Evolutionary conservation across 1,140 invertebrate genomes (phyloP), one percentile per base, ranked within the genome.

Genomic region (Anadara kagoshimensis): DNA sequence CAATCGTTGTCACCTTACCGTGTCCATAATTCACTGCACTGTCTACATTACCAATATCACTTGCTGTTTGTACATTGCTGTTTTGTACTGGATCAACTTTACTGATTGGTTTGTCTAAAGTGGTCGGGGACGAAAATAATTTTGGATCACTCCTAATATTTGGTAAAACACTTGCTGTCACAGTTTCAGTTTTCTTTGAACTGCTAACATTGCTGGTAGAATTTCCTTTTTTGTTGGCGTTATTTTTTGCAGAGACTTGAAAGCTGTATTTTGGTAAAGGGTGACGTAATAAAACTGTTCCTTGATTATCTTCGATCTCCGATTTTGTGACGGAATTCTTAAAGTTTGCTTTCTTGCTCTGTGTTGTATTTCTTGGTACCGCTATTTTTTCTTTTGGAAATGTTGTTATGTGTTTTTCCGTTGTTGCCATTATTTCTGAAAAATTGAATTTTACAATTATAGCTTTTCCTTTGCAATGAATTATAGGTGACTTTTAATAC

Each of bases 241-340:
- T 54, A 14, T 41, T 16, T 68, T 68, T 72, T 61, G 75, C 72
- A 26, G 41, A 36, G 29, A 36, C 59, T 47, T 80, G 70, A 53
- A 83, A 84, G 59, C 73, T 83, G 76, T 85, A 84, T 62, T 84
- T 85, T 26, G 84, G 84, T n/a, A 79, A 36, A 49, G 84, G 76
- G 14, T 85, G 76, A 57, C 82, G 58, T 22, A 83, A 12, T 16
- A 85, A 71, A 16, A 85, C 67, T 29, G 79, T 83, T 49, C 72
- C 79, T 49, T 75, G 66, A 36, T 36, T 36, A 2, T 36, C 29
- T 36, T 36, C 29, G 2, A 36, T 2, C 29, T 36, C 29, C 29
- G 29, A 36, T 36, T 36, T 36, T 36, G 7, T 3, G 29, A 7
- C 2, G 2, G 7, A 36, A 36, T 36, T 36, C 29, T 36, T 36